Evolutionary conservation across 2,797 vertebrate genomes (phyloP).

Genomic region (Oreortyx pictus): DNA sequence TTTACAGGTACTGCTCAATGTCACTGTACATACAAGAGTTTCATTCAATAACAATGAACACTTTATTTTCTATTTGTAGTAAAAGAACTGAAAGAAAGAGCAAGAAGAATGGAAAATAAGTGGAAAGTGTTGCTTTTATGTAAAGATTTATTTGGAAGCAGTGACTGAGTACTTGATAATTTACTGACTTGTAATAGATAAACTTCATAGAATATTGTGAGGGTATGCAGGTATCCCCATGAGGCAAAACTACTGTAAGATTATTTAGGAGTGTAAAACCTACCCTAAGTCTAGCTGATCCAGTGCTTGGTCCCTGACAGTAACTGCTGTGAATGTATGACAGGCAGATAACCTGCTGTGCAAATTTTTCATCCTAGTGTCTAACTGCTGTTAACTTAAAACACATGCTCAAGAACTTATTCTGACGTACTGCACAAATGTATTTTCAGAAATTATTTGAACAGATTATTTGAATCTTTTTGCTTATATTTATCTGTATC

Average conservation of each 20-base stretch:
- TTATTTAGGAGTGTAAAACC: not conserved
- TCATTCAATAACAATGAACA: not conserved
- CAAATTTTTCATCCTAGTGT: not conserved
- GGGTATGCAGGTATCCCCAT: not conserved
- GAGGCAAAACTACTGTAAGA: not conserved
- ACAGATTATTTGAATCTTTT: not conserved
- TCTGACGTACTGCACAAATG: not conserved
- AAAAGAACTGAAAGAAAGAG: not conserved
- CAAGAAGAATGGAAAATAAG: not conserved
- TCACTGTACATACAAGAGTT: not conserved
- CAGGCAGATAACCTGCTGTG: not conserved
- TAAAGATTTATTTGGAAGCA: not conserved
- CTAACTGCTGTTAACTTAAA: not conserved
- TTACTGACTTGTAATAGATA: not conserved
- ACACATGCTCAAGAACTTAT: not conserved
- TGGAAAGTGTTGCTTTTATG: not conserved
- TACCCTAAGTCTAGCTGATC: not conserved
- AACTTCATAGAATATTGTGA: not conserved
- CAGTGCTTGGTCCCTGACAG: not conserved
- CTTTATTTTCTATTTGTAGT: slow-evolving; percentile 1
- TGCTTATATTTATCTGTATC: not conserved
- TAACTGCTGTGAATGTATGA: not conserved
- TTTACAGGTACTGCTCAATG: not conserved
- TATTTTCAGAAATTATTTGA: not conserved
- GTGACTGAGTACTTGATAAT: not conserved